A percentile compares a stretch with the other conserved stretches of the same genome.
These are phyloP conservation scores for Macrosteles quadrilineatus DNA, from an alignment of 1,140 invertebrate genomes.

Conservation along the genomic window DNA sequence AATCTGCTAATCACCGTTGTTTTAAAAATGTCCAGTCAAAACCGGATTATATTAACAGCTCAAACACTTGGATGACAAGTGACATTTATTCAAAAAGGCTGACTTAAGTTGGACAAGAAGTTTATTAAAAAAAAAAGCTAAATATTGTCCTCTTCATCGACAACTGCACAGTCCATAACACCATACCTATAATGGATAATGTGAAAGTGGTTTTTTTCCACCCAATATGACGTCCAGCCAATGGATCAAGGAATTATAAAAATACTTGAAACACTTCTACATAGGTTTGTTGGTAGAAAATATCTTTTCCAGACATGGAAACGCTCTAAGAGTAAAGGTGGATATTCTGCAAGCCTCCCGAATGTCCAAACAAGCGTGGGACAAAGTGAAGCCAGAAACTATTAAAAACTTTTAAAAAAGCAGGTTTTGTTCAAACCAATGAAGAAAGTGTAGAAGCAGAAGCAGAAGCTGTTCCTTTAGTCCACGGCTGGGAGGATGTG, in stretches of 20 bases:
- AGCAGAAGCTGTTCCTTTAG: conserved; percentile 5
- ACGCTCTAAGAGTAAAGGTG: conserved; percentile 9
- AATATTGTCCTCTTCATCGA: conserved; percentile 33
- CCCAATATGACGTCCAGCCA: not conserved
- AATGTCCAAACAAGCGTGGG: conserved; percentile 24
- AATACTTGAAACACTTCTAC: not conserved
- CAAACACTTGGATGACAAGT: too few species aligned
- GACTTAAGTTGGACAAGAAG: conserved; percentile 32
- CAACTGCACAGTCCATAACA: conserved; percentile 32
- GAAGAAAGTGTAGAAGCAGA: conserved; percentile 18
- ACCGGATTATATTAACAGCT: too few species aligned
- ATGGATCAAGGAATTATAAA: conserved; percentile 2
- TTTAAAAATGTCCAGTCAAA: too few species aligned
- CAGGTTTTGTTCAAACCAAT: conserved; percentile 19
- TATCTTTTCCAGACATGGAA: not conserved
- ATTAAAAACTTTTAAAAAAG: conserved; percentile 35
- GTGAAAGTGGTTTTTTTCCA: conserved; percentile 11
- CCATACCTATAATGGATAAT: conserved; percentile 25
- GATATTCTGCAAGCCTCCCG: conserved; percentile 11
- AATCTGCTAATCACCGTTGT: not conserved
- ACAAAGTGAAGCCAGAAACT: conserved; percentile 25
- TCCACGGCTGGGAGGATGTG: conserved; percentile 29
- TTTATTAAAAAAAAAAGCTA: conserved; percentile 31
- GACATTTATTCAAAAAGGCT: conserved; percentile 33
- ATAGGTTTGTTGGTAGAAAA: conserved; percentile 9